Conservation (phyloP, 2,888 invertebrate species). For the Aphodius granarius region DNA sequence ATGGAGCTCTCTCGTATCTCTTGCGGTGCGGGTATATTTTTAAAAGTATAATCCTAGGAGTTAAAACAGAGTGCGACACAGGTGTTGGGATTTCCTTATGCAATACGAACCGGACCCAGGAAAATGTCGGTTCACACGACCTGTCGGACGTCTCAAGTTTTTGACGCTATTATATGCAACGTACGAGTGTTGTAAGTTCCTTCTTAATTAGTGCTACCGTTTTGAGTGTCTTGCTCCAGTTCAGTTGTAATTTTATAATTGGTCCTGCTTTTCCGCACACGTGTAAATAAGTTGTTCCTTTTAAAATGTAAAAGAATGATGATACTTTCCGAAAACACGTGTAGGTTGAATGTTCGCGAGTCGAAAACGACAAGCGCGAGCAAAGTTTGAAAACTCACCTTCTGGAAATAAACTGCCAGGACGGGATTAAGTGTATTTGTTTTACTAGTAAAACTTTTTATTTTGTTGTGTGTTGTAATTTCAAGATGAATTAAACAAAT, state of each 20-base stretch:
- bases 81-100: background rate
- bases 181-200: background rate
- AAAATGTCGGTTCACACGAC: background rate
- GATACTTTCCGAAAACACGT: no score
- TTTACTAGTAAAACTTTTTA: no score
- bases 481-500: no score
- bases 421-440: background rate
- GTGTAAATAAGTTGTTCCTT: background rate
- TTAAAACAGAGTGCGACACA: background rate
- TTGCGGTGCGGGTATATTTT: background rate
- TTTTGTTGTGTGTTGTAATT: no score
- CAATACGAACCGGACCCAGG: background rate
- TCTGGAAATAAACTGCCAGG: background rate
- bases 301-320: no score
- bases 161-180: background rate
- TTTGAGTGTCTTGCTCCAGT: background rate
- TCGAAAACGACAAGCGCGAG: no score
- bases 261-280: background rate
- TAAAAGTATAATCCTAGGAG: background rate
- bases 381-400: no score
- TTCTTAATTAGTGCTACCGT: background rate
- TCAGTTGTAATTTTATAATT: background rate
- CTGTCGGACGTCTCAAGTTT: background rate
- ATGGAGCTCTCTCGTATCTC: background rate
- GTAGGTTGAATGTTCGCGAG: no score